Base-by-base conservation (phyloP, 2,797 vertebrate genomes). In the Oryzias sinensis region DNA sequence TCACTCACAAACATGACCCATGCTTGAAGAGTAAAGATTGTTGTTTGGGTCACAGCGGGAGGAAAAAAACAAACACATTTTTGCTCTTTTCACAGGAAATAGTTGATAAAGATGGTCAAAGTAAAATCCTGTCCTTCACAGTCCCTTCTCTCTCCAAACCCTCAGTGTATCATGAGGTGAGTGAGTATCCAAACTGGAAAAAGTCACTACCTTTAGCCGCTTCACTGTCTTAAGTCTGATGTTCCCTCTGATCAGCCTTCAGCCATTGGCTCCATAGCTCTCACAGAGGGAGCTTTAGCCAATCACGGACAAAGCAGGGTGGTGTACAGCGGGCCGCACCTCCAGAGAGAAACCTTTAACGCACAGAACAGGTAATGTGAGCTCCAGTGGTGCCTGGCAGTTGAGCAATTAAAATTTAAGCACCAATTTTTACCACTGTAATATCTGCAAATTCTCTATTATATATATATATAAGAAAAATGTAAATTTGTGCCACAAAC, bases 81-180 rank as follows among this genome's bases (percentile, higher is more conserved):
- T 65, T 68, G 74, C 76, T 56, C 25, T 68, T 59, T 68, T 68
- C 6, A 78, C 82, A 99, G 97, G 97, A 98, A 92, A 99, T 98
- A 85, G 93, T 97, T 76, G 95, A 99, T 87, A 97, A 97, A 89
- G 93, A 98, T 70, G 97, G 96, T 40, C 94, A 96, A 70, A 98
- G 94, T 87, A 98, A 94, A 92, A 86, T 97, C 33, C 81, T 98
- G 76, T 94, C 95, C 76, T 98, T 99, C 83, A 97, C 95, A 0
- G 94, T 99, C 87, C 97, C 97, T 0, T 98, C 97, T 65, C 93
- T 99, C 79, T 99, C 96, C 56, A 99, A 98, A 77, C 96, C 97
- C 11, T 98, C 97, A 1, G 89, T 99, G 22, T 99, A 97, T 76
- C 97, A 99, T 62, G 97, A 99, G 93, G 97, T 99, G 89, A 91